Evolutionary conservation across 2,797 vertebrate species (phyloP).

Genomic region (Siniperca scherzeri): DNA sequence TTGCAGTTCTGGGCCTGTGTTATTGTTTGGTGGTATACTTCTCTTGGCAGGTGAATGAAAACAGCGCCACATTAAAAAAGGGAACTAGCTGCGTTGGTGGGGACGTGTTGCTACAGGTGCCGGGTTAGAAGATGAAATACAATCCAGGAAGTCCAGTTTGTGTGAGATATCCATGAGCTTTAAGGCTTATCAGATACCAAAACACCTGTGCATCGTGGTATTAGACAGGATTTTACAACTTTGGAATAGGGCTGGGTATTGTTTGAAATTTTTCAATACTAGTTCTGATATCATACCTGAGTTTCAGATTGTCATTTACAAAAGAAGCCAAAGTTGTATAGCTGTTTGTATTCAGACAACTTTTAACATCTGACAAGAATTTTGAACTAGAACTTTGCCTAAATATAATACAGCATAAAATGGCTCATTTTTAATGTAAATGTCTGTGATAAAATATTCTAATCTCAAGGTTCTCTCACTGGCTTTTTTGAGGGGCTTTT

Average conservation of each 20-base stretch:
- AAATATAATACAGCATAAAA: neutral
- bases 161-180: neutral
- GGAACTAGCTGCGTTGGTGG: neutral
- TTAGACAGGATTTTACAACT: neutral
- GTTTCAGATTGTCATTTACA: neutral
- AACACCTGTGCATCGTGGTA: neutral
- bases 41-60: constrained; percentile 11
- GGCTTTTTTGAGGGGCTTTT: neutral
- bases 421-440: neutral
- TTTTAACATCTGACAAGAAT: neutral
- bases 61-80: constrained; percentile 37
- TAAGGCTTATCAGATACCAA: neutral
- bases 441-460: neutral
- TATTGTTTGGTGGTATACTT: constrained; percentile 32
- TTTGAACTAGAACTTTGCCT: neutral
- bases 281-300: neutral
- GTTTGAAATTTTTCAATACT: neutral
- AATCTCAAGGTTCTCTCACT: neutral
- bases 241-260: neutral
- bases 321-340: neutral
- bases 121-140: constrained; percentile 3
- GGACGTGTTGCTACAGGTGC: constrained; percentile 2
- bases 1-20: constrained; percentile 2
- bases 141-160: neutral
- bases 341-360: neutral